Conservation (phyloP, 2,888 invertebrate species). For the Amiota communis region DNA sequence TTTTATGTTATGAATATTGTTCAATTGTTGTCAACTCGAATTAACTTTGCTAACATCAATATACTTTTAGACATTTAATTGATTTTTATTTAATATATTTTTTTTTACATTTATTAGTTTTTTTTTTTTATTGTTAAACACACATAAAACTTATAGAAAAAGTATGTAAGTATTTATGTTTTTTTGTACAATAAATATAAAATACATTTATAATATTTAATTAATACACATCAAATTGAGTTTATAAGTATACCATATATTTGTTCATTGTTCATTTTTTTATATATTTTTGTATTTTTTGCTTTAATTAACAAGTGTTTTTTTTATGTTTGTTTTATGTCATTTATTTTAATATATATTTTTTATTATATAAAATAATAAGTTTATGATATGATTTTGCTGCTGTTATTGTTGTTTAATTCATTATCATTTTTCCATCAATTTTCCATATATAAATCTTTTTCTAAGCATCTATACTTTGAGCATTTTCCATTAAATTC, state of each 20-base stretch:
- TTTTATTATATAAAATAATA: background rate
- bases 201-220: background rate
- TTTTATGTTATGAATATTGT: background rate
- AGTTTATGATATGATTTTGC: conserved; percentile 41
- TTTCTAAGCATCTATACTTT: too few species aligned
- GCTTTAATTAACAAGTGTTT: conserved; percentile 27
- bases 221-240: background rate
- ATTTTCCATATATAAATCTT: conserved; percentile 27
- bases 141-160: conserved; percentile 29
- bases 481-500: too few species aligned
- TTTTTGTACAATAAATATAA: conserved; percentile 19
- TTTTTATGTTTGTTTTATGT: conserved; percentile 41
- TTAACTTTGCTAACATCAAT: conserved; percentile 7
- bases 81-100: conserved; percentile 9
- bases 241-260: too few species aligned
- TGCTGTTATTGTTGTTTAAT: conserved; percentile 44
- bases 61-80: conserved; percentile 1
- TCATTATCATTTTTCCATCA: conserved; percentile 31
- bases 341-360: conserved; percentile 23
- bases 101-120: conserved; percentile 11
- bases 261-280: too few species aligned
- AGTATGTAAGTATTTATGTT: conserved; percentile 12
- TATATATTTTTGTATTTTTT: background rate
- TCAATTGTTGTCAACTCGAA: background rate
- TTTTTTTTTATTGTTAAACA: conserved; percentile 8